phyloP scores from a whole-genome alignment of 2,113 vertebrate genomes.

The Eira barbara region DNA sequence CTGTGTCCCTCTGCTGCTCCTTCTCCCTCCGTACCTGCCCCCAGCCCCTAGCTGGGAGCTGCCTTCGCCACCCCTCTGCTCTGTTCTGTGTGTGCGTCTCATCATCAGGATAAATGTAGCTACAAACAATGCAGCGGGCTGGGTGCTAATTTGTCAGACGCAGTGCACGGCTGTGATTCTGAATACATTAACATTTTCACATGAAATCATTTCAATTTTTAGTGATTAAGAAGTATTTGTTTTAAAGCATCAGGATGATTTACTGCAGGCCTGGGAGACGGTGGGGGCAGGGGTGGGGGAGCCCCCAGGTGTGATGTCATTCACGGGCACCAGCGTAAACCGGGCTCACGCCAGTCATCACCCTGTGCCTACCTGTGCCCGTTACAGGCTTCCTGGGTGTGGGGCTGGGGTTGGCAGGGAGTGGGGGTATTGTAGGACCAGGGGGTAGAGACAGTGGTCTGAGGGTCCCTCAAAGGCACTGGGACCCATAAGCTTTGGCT shows the following conservation, averaged over 20 bases:
- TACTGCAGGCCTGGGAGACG: slow-evolving; percentile 19
- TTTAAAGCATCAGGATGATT: slow-evolving; percentile 74
- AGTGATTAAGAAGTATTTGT: slow-evolving; percentile 82
- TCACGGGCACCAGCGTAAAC: neutral
- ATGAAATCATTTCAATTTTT: slow-evolving; percentile 80
- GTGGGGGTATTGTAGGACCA: neutral
- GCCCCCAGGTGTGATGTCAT: neutral
- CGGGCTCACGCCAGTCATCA: neutral
- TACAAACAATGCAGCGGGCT: slow-evolving; percentile 62
- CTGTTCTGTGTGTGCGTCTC: slow-evolving; percentile 23
- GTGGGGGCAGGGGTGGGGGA: neutral
- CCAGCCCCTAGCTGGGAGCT: neutral
- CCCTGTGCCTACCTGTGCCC: neutral
- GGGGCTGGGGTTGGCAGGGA: neutral
- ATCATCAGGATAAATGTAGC: slow-evolving; percentile 69
- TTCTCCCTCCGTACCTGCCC: accelerated
- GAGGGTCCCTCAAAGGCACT: neutral
- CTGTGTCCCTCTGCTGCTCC: neutral
- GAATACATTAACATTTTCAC: slow-evolving; percentile 83
- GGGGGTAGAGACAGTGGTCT: too few relatives aligned
- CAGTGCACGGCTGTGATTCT: slow-evolving; percentile 68
- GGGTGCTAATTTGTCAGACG: slow-evolving; percentile 79
- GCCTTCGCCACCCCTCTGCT: slow-evolving; percentile 1
- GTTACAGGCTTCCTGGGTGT: neutral
- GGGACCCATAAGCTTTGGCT: neutral